Evolutionary conservation across 2,113 vertebrate genomes (phyloP), one percentile per base, ranked within the genome.

Genomic region (Egretta garzetta): DNA sequence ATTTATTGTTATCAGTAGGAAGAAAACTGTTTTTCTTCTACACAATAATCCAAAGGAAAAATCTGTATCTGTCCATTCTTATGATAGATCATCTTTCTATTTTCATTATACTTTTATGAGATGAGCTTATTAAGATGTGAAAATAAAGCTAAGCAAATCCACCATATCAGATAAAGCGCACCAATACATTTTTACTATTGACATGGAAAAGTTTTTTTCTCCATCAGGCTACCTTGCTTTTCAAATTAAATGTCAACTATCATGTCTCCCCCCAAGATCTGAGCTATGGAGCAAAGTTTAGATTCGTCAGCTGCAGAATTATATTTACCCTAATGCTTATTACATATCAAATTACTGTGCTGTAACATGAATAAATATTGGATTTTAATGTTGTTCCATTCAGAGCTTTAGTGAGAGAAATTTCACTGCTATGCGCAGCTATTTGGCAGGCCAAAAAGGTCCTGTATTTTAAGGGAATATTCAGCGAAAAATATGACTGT

Each of bases 51-150:
- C 45, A 72, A 81, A 81, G 39, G n/a, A 81, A 90, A 73, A 97
- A 93, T 90, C 79, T 96, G 64, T 91, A 75, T 45, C 67, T 1
- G 0, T 88, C 94, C 62, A 76, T 97, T 90, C 82, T 95, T 94
- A 94, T 98, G 97, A 97, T 94, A 92, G 82, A 94, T 97, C 89
- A 96, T 98, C 91, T 97, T 98, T 96, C 89, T 97, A 91, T 98
- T 98, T 98, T 98, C 97, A 97, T 98, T 98, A 95, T 93, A 91
- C 80, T 97, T 98, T 97, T 97, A 98, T 97, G 97, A 97, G 85
- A 84, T 96, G 92, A 98, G 91, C 96, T 97, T 98, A 98, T 98
- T 98, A 98, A 98, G 98, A 97, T 96, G 94, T 97, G 95, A 97
- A 98, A 98, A 97, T 97, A 97, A 96, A 96, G 93, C 87, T 93